Evolutionary conservation across 2,797 vertebrate genomes (phyloP).

Genomic region (Silurus lanzhouensis): DNA sequence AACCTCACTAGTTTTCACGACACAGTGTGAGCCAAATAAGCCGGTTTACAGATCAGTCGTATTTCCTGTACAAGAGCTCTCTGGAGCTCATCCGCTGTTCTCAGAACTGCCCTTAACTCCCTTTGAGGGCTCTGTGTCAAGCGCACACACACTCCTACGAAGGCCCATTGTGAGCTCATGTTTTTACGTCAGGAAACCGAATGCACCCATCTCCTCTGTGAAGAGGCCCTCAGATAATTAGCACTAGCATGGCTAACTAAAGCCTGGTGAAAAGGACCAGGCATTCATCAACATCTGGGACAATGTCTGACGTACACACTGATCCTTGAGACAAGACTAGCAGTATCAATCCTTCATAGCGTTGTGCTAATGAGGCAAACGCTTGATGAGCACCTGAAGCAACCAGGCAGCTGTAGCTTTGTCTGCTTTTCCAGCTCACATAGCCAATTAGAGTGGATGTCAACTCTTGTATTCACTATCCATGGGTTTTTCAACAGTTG

Average conservation of each 20-base stretch:
- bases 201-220: conserved; percentile 41
- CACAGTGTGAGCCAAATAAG: conserved; percentile 14
- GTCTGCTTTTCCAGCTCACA: conserved; percentile 18
- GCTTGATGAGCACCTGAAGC: conserved; percentile 42
- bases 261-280: conserved; percentile 33
- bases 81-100: conserved; percentile 34
- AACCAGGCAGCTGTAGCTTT: conserved; percentile 21
- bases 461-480: conserved; percentile 19
- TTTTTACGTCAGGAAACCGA: conserved; percentile 45
- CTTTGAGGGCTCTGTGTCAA: conserved; percentile 31
- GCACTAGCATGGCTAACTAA: conserved; percentile 35
- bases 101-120: conserved; percentile 31
- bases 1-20: conserved; percentile 33
- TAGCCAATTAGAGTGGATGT: neutral
- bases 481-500: neutral
- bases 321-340: conserved; percentile 27
- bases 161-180: conserved; percentile 30
- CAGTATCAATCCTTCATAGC: conserved; percentile 26
- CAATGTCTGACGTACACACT: conserved; percentile 32
- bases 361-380: conserved; percentile 43
- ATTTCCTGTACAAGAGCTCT: conserved; percentile 31
- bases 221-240: conserved; percentile 60
- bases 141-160: conserved; percentile 42
- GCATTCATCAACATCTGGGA: conserved; percentile 24
- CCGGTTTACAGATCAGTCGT: conserved; percentile 10